These are phyloP conservation scores for Mesoligia furuncula DNA, from an alignment of 2,888 invertebrate genomes.

Conservation along the genomic window DNA sequence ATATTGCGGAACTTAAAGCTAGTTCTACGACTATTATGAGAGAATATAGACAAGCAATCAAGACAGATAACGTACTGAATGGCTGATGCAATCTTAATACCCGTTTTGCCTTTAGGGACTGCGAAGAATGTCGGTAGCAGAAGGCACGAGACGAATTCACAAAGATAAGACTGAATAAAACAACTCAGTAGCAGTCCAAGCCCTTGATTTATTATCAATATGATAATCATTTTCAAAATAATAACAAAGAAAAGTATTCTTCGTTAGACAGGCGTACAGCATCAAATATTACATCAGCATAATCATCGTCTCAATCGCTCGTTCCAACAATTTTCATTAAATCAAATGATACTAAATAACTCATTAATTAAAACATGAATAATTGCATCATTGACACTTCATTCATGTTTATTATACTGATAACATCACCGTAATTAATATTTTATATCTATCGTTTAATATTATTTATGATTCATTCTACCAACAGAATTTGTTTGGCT, in stretches of 20 bases:
- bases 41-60: slow-evolving; percentile 46
- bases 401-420: slow-evolving; percentile 42
- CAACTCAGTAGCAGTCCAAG: neutral
- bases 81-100: slow-evolving; percentile 55
- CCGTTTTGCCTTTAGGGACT: slow-evolving; percentile 12
- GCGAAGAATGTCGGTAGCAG: neutral
- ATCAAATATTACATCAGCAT: slow-evolving; percentile 58
- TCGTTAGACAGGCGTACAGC: neutral
- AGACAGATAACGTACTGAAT: slow-evolving; percentile 46
- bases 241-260: slow-evolving; percentile 7
- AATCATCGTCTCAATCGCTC: slow-evolving; percentile 58
- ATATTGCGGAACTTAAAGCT: slow-evolving; percentile 39
- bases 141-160: slow-evolving; percentile 45
- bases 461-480: slow-evolving; percentile 66
- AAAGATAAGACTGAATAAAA: slow-evolving; percentile 12
- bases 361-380: slow-evolving; percentile 46
- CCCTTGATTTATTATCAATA: slow-evolving; percentile 27
- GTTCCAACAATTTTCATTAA: slow-evolving; percentile 38
- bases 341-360: slow-evolving; percentile 39
- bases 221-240: slow-evolving; percentile 10
- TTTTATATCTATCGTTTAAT: slow-evolving; percentile 9
- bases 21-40: slow-evolving; percentile 29
- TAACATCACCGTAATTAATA: slow-evolving; percentile 39
- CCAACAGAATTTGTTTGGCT: slow-evolving; percentile 66
- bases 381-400: slow-evolving; percentile 43